Evolutionary conservation across 1,140 invertebrate species (phyloP).

Genomic region (Dysdera silvatica): DNA sequence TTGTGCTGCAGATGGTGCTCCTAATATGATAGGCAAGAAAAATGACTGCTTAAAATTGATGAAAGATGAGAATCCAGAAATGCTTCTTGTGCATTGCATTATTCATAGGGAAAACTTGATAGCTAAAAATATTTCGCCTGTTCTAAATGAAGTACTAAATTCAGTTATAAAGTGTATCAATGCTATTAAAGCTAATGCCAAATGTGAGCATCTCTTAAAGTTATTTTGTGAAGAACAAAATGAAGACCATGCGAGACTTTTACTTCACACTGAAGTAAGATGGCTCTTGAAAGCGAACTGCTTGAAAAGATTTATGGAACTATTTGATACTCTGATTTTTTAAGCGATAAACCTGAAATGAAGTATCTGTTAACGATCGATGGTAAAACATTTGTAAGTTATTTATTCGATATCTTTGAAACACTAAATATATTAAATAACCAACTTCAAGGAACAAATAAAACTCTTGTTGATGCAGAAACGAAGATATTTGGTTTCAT

Average conservation of each 20-base stretch:
- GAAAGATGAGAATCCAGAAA: constrained; percentile 21
- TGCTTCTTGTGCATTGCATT: constrained; percentile 15
- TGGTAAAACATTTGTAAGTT: constrained; percentile 25
- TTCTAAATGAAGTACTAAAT: not conserved
- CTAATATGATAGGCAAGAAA: constrained; percentile 5
- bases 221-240: constrained; percentile 6
- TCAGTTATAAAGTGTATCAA: constrained; percentile 4
- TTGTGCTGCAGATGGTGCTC: not conserved
- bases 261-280: constrained; percentile 21
- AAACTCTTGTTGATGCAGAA: constrained; percentile 25
- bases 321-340: constrained; percentile 16
- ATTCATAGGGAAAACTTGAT: not conserved
- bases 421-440: constrained; percentile 17
- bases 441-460: constrained; percentile 25
- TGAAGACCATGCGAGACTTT: not conserved
- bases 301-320: constrained; percentile 20
- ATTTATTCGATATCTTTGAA: constrained; percentile 26
- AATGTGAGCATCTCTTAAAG: constrained; percentile 3
- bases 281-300: constrained; percentile 27
- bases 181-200: constrained; percentile 3
- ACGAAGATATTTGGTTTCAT: constrained; percentile 20
- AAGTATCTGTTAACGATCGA: constrained; percentile 14
- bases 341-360: constrained; percentile 14
- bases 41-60: constrained; percentile 9
- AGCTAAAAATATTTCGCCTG: not conserved